These are phyloP conservation scores for Lutjanus campechanus DNA, from an alignment of 2,797 vertebrate genomes.

Conservation along the genomic window DNA sequence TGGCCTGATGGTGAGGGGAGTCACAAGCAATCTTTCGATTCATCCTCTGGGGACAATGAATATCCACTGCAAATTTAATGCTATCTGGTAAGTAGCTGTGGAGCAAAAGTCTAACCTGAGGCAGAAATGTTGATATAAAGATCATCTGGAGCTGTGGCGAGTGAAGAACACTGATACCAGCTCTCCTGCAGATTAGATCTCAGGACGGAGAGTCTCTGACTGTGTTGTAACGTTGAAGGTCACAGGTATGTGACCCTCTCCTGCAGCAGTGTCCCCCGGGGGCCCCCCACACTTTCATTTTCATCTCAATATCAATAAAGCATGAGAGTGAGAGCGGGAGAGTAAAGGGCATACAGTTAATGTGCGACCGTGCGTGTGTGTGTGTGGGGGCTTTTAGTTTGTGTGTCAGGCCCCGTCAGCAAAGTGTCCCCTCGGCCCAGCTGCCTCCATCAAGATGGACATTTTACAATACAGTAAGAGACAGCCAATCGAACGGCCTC, in stretches of 20 bases:
- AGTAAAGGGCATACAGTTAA: constrained; percentile 21
- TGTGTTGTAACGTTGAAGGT: constrained; percentile 32
- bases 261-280: background rate
- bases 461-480: constrained; percentile 51
- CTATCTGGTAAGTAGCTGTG: background rate
- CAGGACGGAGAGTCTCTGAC: background rate
- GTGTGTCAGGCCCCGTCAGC: constrained; percentile 23
- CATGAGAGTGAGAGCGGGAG: constrained; percentile 6
- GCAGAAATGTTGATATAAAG: background rate
- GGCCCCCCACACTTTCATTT: background rate
- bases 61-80: background rate
- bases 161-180: background rate
- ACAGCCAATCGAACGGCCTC: constrained; percentile 62
- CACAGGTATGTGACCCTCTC: constrained; percentile 5
- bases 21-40: background rate
- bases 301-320: constrained; percentile 37
- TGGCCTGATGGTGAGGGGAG: too few species aligned
- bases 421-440: constrained; percentile 7
- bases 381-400: background rate
- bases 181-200: background rate
- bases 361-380: constrained; percentile 13
- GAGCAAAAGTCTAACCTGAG: too few species aligned
- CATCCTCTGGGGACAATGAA: background rate
- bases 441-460: constrained; percentile 55
- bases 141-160: background rate